Conservation (phyloP, 2,113 vertebrate genomes). For the Aegithalos caudatus region DNA sequence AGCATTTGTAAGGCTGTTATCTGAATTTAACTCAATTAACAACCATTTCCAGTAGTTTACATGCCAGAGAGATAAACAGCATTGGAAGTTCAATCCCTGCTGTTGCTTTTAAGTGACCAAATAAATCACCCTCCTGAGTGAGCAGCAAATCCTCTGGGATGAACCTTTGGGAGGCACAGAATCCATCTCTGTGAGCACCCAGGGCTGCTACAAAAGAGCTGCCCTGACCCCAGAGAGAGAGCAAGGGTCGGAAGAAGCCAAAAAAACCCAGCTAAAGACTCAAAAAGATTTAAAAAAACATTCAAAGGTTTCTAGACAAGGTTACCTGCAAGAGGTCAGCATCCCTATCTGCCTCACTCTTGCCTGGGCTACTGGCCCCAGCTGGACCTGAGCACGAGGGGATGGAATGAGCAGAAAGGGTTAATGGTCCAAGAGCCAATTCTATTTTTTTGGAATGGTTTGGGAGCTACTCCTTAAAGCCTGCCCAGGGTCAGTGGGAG, state of each 20-base stretch:
- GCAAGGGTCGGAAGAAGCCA: neutral
- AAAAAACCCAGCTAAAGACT: neutral
- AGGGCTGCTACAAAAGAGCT: neutral
- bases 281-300: neutral
- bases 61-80: neutral
- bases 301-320: neutral
- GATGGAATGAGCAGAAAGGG: neutral
- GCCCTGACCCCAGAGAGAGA: neutral
- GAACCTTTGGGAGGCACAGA: neutral
- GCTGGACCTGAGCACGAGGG: neutral
- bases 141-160: neutral
- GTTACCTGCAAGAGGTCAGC: neutral
- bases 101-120: neutral
- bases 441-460: neutral
- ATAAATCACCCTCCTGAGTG: neutral
- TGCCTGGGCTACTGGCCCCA: neutral
- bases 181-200: neutral
- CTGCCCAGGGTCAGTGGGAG: neutral
- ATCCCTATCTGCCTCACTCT: neutral
- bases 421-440: neutral
- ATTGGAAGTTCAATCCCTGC: slow-evolving; percentile 10
- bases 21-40: slow-evolving; percentile 40
- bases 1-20: slow-evolving; percentile 3
- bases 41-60: slow-evolving; percentile 3
- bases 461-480: neutral